Evolutionary conservation across 1,140 invertebrate species (phyloP).

Genomic region (Drosophila pseudoananassae): DNA sequence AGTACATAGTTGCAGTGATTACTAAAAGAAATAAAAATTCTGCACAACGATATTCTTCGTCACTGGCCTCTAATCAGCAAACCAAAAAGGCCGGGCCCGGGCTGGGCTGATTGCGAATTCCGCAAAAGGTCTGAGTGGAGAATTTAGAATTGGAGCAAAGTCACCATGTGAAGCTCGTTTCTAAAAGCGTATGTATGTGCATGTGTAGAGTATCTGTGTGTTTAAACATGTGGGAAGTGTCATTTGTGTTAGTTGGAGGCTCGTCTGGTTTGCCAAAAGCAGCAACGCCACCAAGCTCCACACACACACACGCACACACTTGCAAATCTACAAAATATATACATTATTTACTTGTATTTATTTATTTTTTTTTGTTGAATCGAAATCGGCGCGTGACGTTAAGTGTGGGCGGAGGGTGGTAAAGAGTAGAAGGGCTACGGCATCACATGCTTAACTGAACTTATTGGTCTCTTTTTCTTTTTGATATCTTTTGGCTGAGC

Average conservation of each 20-base stretch:
- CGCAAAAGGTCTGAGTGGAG: slow-evolving; percentile 29
- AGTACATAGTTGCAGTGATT: slow-evolving; percentile 36
- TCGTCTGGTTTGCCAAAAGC: slow-evolving; percentile 71
- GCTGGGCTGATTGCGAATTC: slow-evolving; percentile 7
- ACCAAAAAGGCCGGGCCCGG: slow-evolving; percentile 4
- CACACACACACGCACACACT: slow-evolving; percentile 10
- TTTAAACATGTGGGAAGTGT: not conserved
- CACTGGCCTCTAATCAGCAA: slow-evolving; percentile 33
- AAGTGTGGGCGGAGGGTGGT: not conserved
- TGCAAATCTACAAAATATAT: slow-evolving; percentile 6
- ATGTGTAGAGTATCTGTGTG: not conserved
- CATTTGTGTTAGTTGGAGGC: slow-evolving; percentile 62
- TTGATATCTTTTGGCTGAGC: slow-evolving; percentile 37
- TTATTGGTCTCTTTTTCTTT: slow-evolving; percentile 34
- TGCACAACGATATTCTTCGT: slow-evolving; percentile 37
- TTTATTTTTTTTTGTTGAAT: slow-evolving; percentile 21
- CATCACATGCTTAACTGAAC: slow-evolving; percentile 74
- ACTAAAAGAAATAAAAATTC: slow-evolving; percentile 5
- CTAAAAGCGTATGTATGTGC: slow-evolving; percentile 13
- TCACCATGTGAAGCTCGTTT: slow-evolving; percentile 16
- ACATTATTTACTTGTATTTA: slow-evolving; percentile 15
- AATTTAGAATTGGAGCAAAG: slow-evolving; percentile 27
- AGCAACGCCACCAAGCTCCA: slow-evolving; percentile 46
- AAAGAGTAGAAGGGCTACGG: slow-evolving; percentile 16
- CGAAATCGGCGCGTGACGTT: slow-evolving; percentile 20